phyloP scores from a whole-genome alignment of 2,888 invertebrate species.

The Habrosyne pyritoides region DNA sequence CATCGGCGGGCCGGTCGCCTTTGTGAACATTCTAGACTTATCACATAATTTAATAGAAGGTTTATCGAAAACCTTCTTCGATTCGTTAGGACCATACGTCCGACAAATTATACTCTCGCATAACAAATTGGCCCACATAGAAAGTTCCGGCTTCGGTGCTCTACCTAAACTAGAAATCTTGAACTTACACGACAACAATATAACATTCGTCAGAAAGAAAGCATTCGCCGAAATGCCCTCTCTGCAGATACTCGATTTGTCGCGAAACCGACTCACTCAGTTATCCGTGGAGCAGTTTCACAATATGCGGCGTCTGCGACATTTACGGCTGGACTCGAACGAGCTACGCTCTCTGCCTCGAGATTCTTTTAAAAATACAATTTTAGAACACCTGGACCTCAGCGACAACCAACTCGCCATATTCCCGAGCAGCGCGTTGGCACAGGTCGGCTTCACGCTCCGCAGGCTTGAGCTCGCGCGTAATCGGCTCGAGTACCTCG shows the following conservation, averaged over 20 bases:
- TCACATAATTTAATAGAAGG: slow-evolving; percentile 85
- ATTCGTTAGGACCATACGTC: slow-evolving; percentile 53
- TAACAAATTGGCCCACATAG: slow-evolving; percentile 75
- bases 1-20: slow-evolving; percentile 50
- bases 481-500: slow-evolving; percentile 91
- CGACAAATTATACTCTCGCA: slow-evolving; percentile 79
- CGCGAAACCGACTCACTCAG: slow-evolving; percentile 48
- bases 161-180: slow-evolving; percentile 61
- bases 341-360: slow-evolving; percentile 87
- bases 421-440: slow-evolving; percentile 88
- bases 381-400: slow-evolving; percentile 89
- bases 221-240: slow-evolving; percentile 83
- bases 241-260: slow-evolving; percentile 55
- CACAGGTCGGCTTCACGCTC: slow-evolving; percentile 89
- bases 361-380: slow-evolving; percentile 89
- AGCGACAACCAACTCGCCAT: slow-evolving; percentile 87
- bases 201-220: slow-evolving; percentile 85
- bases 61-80: slow-evolving; percentile 84
- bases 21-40: slow-evolving; percentile 86
- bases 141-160: slow-evolving; percentile 64
- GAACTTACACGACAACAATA: slow-evolving; percentile 86
- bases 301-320: slow-evolving; percentile 86
- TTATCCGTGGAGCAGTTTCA: slow-evolving; percentile 58
- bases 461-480: slow-evolving; percentile 88
- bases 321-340: slow-evolving; percentile 87